Evolutionary conservation across 2,113 vertebrate genomes (phyloP).

Genomic region (Gymnarchus niloticus): DNA sequence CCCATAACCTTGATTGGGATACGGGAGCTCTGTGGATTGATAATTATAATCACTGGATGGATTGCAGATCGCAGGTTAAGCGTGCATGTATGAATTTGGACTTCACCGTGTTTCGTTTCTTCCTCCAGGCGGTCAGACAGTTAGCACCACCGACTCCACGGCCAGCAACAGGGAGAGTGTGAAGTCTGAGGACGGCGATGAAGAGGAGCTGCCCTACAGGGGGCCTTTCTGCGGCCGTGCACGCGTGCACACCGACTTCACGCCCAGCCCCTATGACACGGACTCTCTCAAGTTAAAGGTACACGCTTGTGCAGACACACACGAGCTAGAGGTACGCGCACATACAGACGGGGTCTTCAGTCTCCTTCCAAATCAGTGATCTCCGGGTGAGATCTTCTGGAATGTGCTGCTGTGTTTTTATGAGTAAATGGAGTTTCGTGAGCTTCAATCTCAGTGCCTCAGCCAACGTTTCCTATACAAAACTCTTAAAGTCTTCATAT

Average conservation of each 20-base stretch:
- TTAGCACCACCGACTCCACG: slow-evolving; percentile 94
- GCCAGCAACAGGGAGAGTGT: slow-evolving; percentile 95
- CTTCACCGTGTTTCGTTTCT: neutral
- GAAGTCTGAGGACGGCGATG: slow-evolving; percentile 93
- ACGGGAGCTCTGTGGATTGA: neutral
- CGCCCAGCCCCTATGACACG: slow-evolving; percentile 89
- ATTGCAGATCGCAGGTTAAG: too few species aligned
- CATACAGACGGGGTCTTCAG: neutral
- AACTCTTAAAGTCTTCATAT: neutral
- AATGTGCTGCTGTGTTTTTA: neutral
- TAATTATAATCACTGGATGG: too few species aligned
- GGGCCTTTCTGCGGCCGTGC: slow-evolving; percentile 93
- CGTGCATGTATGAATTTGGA: slow-evolving; percentile 15
- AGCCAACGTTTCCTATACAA: neutral
- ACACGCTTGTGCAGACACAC: neutral
- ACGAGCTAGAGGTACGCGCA: neutral
- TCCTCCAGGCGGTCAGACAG: slow-evolving; percentile 82
- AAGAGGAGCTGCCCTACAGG: slow-evolving; percentile 85
- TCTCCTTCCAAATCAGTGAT: neutral
- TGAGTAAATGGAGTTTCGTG: neutral
- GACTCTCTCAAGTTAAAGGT: slow-evolving; percentile 98
- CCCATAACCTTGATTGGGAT: neutral
- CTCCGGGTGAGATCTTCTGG: neutral
- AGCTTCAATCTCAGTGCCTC: neutral
- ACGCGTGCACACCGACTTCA: slow-evolving; percentile 90